phyloP scores from a whole-genome alignment of 2,113 vertebrate species.

The Microcebus jonahi region DNA sequence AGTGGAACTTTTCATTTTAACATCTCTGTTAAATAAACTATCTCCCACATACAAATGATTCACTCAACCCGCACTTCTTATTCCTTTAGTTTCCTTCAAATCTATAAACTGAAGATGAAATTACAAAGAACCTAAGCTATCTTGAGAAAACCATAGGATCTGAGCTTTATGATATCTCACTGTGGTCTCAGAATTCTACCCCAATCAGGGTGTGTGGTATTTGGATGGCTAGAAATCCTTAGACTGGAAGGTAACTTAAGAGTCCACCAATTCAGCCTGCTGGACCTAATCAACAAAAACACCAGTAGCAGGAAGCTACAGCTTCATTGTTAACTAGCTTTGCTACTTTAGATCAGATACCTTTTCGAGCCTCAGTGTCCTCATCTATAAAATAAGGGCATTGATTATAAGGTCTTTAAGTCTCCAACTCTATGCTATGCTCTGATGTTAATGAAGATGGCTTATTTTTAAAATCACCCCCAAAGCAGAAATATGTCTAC shows the following conservation, averaged over 20 bases:
- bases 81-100: background rate
- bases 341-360: background rate
- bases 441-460: background rate
- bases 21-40: background rate
- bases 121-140: background rate
- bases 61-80: background rate
- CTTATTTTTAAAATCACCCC: background rate
- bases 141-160: background rate
- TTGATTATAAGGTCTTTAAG: background rate
- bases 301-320: background rate
- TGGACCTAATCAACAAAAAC: background rate
- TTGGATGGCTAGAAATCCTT: background rate
- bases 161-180: background rate
- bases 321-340: background rate
- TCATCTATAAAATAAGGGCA: background rate
- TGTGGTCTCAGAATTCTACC: background rate
- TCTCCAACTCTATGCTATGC: background rate
- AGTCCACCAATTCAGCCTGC: background rate
- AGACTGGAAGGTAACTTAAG: background rate
- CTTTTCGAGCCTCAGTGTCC: background rate
- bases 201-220: background rate
- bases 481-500: no score
- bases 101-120: constrained; percentile 5
- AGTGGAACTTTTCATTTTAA: constrained; percentile 7
- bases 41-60: background rate